Evolutionary conservation across 2,797 vertebrate genomes (phyloP).

Genomic region (Holocentrus rufus): DNA sequence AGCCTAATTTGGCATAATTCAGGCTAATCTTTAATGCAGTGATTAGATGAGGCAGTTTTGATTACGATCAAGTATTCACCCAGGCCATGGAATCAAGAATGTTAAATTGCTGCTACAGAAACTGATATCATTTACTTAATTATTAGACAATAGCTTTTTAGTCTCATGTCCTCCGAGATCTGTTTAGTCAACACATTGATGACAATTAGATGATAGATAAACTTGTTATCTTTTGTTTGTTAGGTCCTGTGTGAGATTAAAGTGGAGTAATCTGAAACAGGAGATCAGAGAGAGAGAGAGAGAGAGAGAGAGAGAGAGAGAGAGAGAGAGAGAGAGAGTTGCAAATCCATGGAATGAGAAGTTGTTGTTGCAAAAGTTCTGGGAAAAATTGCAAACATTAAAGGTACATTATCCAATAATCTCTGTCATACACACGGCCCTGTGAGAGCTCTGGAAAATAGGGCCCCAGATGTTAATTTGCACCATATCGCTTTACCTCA

Average conservation of each 20-base stretch:
- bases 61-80: conserved; percentile 58
- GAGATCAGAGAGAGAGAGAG: neutral
- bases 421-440: conserved; percentile 17
- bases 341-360: no score
- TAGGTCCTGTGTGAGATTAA: conserved; percentile 32
- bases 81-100: conserved; percentile 40
- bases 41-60: conserved; percentile 56
- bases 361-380: conserved; percentile 7
- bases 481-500: conserved; percentile 21
- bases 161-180: conserved; percentile 27
- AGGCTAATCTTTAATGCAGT: conserved; percentile 45
- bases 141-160: conserved; percentile 38
- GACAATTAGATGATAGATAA: conserved; percentile 49
- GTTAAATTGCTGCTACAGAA: conserved; percentile 30
- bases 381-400: conserved; percentile 26
- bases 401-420: conserved; percentile 24
- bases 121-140: conserved; percentile 45
- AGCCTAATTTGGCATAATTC: conserved; percentile 43
- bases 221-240: conserved; percentile 42
- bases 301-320: neutral
- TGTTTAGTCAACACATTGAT: conserved; percentile 45
- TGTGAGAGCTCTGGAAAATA: conserved; percentile 8
- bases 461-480: conserved; percentile 31
- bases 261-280: conserved; percentile 37
- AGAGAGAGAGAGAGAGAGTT: no score